phyloP scores from a whole-genome alignment of 1,140 invertebrate species.

The Pinna nobilis region DNA sequence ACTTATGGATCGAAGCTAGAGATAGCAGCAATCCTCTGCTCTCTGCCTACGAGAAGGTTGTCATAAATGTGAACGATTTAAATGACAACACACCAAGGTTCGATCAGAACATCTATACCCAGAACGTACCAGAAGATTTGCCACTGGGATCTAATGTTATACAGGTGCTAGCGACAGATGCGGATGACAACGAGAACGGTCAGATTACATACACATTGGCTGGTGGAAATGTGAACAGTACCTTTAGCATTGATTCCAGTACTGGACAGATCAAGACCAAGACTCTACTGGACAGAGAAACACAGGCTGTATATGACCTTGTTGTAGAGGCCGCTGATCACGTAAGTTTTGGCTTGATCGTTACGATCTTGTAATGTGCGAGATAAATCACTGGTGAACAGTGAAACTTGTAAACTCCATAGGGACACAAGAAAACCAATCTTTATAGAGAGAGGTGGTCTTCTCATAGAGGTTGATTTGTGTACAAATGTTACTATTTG shows the following conservation, averaged over 20 bases:
- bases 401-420: too few species aligned
- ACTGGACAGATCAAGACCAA: slow-evolving; percentile 91
- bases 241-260: slow-evolving; percentile 85
- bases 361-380: too few species aligned
- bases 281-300: slow-evolving; percentile 89
- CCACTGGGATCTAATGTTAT: slow-evolving; percentile 42
- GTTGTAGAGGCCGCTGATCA: slow-evolving; percentile 91
- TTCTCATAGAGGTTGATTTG: too few species aligned
- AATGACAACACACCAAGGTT: slow-evolving; percentile 95
- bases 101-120: slow-evolving; percentile 87
- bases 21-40: slow-evolving; percentile 77
- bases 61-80: slow-evolving; percentile 61
- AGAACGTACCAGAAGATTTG: slow-evolving; percentile 86
- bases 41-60: slow-evolving; percentile 53
- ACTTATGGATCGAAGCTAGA: slow-evolving; percentile 94
- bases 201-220: slow-evolving; percentile 85
- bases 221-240: slow-evolving; percentile 92
- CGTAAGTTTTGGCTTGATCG: slow-evolving; percentile 76
- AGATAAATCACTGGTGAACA: too few species aligned
- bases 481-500: too few species aligned
- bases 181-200: slow-evolving; percentile 86
- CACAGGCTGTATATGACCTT: slow-evolving; percentile 87
- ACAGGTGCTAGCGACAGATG: slow-evolving; percentile 62
- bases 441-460: too few species aligned
- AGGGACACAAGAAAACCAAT: too few species aligned